Evolutionary conservation across 2,797 vertebrate species (phyloP).

Genomic region (Chelmon rostratus): DNA sequence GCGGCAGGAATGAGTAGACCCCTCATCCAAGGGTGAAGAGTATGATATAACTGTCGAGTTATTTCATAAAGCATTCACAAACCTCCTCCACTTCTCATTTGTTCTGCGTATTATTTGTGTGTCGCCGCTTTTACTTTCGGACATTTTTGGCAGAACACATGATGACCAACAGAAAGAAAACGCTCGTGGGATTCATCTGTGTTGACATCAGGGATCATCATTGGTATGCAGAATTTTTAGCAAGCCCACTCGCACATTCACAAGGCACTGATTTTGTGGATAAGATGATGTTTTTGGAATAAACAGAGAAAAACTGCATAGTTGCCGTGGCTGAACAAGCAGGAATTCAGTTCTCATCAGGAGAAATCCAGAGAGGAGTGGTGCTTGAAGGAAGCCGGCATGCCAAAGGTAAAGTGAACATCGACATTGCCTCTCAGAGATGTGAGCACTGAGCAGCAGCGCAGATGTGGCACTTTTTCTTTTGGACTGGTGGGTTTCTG

Average conservation of each 20-base stretch:
- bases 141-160: neutral
- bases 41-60: neutral
- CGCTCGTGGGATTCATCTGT: neutral
- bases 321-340: constrained; percentile 15
- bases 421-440: neutral
- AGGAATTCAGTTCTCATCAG: constrained; percentile 29
- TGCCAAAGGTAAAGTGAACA: constrained; percentile 23
- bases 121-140: neutral
- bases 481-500: constrained; percentile 5
- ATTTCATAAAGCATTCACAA: constrained; percentile 10
- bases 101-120: neutral
- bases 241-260: neutral
- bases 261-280: neutral
- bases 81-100: neutral
- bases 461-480: neutral
- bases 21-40: neutral
- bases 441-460: neutral
- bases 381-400: neutral
- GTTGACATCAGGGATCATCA: neutral
- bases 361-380: constrained; percentile 27
- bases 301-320: constrained; percentile 21
- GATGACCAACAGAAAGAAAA: neutral
- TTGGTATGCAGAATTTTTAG: neutral
- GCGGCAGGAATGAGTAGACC: neutral
- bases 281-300: constrained; percentile 31